phyloP scores from a whole-genome alignment of 2,797 vertebrate genomes.

The Propithecus perrieri region DNA sequence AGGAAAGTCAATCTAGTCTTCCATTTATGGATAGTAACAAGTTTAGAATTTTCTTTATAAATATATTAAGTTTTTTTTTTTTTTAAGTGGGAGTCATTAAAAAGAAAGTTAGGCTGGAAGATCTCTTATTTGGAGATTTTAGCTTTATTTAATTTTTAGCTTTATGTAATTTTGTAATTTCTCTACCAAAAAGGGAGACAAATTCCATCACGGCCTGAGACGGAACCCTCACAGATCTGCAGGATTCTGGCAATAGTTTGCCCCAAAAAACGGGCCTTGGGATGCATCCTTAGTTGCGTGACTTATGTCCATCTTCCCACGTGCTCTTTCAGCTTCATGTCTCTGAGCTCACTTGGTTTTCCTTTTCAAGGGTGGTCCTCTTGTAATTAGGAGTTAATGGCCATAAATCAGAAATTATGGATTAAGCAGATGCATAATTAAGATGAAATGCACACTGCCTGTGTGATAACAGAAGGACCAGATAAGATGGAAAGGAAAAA shows the following conservation, averaged over 20 bases:
- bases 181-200: too few relatives aligned
- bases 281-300: not conserved
- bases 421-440: conserved; percentile 31
- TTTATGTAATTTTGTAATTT: not conserved
- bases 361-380: not conserved
- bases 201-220: not conserved
- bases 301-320: not conserved
- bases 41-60: not conserved
- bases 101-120: not conserved
- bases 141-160: not conserved
- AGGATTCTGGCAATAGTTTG: not conserved
- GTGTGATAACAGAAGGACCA: not conserved
- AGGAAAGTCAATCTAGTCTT: not conserved
- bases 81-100: not conserved
- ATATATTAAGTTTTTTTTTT: not conserved
- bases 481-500: not conserved
- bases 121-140: not conserved
- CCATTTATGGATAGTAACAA: not conserved
- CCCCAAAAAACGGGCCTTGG: not conserved
- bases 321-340: not conserved
- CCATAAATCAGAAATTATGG: not conserved
- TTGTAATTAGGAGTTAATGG: not conserved
- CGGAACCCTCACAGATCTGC: rapidly evolving
- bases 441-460: conserved; percentile 16
- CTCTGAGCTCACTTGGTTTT: not conserved